Evolutionary conservation across 2,113 vertebrate genomes (phyloP), one percentile per base, ranked within the genome.

Genomic region (Callocephalon fimbriatum): DNA sequence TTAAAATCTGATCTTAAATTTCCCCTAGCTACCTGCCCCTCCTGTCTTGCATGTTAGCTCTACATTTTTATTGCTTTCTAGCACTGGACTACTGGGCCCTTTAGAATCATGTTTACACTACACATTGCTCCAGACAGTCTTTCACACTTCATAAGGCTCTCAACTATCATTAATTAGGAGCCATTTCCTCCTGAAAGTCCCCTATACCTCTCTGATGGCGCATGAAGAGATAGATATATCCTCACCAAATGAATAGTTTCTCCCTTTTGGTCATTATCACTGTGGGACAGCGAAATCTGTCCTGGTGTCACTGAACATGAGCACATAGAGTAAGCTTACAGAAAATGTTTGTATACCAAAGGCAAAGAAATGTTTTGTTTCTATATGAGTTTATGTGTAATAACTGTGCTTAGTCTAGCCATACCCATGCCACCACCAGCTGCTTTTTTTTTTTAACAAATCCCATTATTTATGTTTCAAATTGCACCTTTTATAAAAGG

Each of bases 151-250:
- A 78, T 89, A 80, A 97, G 86, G 61, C 80, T 95, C 54, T 78
- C 72, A 91, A 91, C 92, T 78, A 81, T 88, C 96, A 96, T 95
- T 96, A 95, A 94, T 96, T 95, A 96, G 92, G 89, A 97, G 82
- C 91, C 68, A 80, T 95, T 92, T 95, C 66, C 62, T 97, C 50
- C 85, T 86, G 67, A 90, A 97, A 97, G 67, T 90, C n/a, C 71
- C 67, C 74, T 86, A 7, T 5, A 20, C 94, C 93, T 96, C 95
- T 90, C 85, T 90, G 79, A 80, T 93, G 71, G 62, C 3, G 40
- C 89, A 94, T 58, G 91, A 95, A 96, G 75, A 80, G 65, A 74
- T 20, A 90, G 80, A 88, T 97, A 23, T 20, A 81, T 94, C 72
- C 77, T 94, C 78, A 92, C 51, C 84, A 96, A 96, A 74, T 72